Evolutionary conservation across 2,113 vertebrate species (phyloP).

Genomic region (Tragelaphus imberbis): DNA sequence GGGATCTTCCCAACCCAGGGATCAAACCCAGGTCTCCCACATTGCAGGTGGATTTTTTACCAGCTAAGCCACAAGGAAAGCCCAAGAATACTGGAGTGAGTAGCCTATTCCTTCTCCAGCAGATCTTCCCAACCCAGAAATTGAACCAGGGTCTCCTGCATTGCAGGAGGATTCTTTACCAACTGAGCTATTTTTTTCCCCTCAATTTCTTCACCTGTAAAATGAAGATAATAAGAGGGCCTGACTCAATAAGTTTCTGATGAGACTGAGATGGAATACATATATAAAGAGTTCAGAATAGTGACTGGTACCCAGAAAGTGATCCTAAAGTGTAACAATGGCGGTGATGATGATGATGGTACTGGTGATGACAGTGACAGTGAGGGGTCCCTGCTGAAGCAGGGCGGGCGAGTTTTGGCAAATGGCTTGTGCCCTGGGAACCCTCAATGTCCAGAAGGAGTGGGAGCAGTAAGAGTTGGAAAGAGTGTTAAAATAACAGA

Average conservation of each 20-base stretch:
- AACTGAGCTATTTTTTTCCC: neutral
- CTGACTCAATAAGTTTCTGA: neutral
- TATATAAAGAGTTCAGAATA: neutral
- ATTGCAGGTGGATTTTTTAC: neutral
- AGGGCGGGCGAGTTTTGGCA: neutral
- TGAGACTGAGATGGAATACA: neutral
- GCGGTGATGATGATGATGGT: neutral
- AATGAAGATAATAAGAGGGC: neutral
- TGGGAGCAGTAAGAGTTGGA: neutral
- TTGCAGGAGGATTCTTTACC: neutral
- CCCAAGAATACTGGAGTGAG: neutral
- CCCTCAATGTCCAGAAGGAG: neutral
- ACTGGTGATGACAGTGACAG: rapidly evolving
- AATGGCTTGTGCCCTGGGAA: neutral
- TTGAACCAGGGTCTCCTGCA: rapidly evolving
- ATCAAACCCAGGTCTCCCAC: rapidly evolving
- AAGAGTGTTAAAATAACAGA: neutral
- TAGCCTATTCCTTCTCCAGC: no score
- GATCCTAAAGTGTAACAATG: neutral
- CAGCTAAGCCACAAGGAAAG: neutral
- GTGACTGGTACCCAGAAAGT: neutral
- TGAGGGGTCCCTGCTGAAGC: neutral
- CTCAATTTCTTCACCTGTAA: neutral
- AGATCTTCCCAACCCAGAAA: no score
- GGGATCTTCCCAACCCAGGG: neutral